Percentiles rank a stretch among this genome's conserved stretches.
phyloP scores from a whole-genome alignment of 2,888 invertebrate species.

The Leptogaster cylindrica region DNA sequence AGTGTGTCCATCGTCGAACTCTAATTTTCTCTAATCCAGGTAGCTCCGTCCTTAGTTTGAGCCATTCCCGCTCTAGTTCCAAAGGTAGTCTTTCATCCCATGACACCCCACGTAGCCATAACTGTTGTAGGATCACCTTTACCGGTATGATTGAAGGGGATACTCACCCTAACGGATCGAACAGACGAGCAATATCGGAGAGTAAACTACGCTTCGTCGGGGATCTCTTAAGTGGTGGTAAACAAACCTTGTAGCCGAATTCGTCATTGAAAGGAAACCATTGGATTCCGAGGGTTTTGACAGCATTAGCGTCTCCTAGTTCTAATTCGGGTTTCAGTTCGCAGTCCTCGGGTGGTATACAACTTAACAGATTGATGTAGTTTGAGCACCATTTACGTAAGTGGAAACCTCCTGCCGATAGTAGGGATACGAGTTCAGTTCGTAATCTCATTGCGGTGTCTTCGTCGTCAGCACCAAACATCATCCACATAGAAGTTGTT shows the following conservation, averaged over 20 bases:
- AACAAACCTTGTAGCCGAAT: neutral
- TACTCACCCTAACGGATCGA: neutral
- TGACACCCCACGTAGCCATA: neutral
- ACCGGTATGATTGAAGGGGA: neutral
- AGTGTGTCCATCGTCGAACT: neutral
- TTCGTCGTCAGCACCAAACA: no score
- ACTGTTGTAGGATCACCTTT: neutral
- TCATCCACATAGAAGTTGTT: no score
- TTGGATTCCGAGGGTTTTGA: neutral
- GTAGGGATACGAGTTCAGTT: neutral
- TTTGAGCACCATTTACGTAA: conserved; percentile 1
- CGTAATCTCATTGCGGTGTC: neutral
- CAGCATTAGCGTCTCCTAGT: neutral
- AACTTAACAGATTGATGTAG: neutral
- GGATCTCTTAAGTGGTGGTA: neutral
- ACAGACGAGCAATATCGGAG: no score
- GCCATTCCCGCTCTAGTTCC: neutral
- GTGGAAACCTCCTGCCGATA: neutral
- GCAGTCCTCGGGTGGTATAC: neutral
- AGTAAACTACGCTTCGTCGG: no score
- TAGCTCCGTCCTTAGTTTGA: neutral
- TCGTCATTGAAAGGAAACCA: neutral
- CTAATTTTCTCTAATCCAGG: neutral
- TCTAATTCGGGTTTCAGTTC: neutral
- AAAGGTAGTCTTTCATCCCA: neutral